Percentiles rank a stretch among this genome's conserved stretches.
These are phyloP conservation scores for Opisthocomus hoazin DNA, from an alignment of 2,113 vertebrate species.

Conservation along the genomic window DNA sequence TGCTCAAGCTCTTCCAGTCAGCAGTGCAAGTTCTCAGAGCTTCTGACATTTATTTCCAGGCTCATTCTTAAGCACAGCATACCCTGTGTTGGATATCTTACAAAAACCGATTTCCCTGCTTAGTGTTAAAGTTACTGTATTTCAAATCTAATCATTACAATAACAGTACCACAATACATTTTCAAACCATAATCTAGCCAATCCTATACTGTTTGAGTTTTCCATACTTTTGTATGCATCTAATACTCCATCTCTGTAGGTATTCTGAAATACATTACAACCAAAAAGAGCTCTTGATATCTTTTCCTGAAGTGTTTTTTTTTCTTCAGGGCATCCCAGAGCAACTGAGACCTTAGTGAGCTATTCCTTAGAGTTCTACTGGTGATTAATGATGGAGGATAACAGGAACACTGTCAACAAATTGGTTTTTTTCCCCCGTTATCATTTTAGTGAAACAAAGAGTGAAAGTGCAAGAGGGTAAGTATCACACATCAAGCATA, in stretches of 20 bases:
- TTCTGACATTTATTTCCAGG: not conserved
- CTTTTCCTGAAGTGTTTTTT: not conserved
- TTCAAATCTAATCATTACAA: not conserved
- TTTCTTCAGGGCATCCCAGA: not conserved
- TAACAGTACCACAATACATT: not conserved
- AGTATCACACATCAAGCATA: not conserved
- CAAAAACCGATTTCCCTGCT: not conserved
- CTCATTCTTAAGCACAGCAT: not conserved
- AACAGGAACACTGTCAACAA: not conserved
- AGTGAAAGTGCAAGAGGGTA: not conserved
- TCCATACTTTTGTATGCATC: not conserved
- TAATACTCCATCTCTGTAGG: not conserved
- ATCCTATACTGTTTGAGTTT: fast-evolving
- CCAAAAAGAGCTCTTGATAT: not conserved
- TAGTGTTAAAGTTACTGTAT: not conserved
- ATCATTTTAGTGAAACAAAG: not conserved
- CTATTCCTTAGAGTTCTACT: not conserved
- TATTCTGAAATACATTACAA: not conserved
- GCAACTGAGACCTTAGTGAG: not conserved
- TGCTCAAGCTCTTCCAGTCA: not conserved
- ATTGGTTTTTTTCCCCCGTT: fast-evolving
- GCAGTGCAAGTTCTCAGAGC: not conserved
- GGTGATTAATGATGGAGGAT: not conserved
- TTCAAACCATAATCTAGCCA: not conserved
- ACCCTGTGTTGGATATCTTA: fast-evolving